Base-by-base conservation (phyloP, 2,797 vertebrate genomes). In the Gymnodraco acuticeps region DNA sequence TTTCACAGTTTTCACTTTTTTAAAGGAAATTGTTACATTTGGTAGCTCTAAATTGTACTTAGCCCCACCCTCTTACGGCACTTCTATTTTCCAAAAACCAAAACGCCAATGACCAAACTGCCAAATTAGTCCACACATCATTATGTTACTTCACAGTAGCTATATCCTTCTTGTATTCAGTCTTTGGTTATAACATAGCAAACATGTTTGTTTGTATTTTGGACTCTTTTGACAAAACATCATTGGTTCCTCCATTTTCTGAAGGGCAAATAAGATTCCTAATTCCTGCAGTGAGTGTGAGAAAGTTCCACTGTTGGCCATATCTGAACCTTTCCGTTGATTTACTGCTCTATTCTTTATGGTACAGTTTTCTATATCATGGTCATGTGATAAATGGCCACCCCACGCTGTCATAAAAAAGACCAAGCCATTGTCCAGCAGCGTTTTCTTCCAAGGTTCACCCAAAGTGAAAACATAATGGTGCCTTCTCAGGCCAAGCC, bases 261-360 rank as follows among this genome's bases (percentile, higher is more conserved):
- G 52, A 86, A 84, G 77, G 77, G 86, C 82, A 63, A 15, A 11
- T 14, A 38, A 64, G 69, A 20, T 55, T 75, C 60, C 41, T 41
- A 12, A 31, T 56, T 66, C 52, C 46, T 52, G 45, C 58, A 50
- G 61, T 10, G 12, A 23, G 46, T 33, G 54, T 33, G 58, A 31
- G 61, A 33, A 65, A 42, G 61, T 58, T 58, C 43, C 27, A 52
- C 77, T 59, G 73, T 56, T 43, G 59, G 56, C 66, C 65, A 38
- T 64, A 82, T 75, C 64, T 69, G 68, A 77, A 80, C 58, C 73
- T 67, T 38, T 62, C 70, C 14, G 20, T 61, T 75, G 81, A 87
- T 90, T 85, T 77, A 86, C 74, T 8, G 60, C 84, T 77, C 73
- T 51, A 1, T 48, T 73, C 64, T 80, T 85, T 75, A 86, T 64